Evolutionary conservation across 2,888 invertebrate species (phyloP).

Genomic region (Therioaphis trifolii): DNA sequence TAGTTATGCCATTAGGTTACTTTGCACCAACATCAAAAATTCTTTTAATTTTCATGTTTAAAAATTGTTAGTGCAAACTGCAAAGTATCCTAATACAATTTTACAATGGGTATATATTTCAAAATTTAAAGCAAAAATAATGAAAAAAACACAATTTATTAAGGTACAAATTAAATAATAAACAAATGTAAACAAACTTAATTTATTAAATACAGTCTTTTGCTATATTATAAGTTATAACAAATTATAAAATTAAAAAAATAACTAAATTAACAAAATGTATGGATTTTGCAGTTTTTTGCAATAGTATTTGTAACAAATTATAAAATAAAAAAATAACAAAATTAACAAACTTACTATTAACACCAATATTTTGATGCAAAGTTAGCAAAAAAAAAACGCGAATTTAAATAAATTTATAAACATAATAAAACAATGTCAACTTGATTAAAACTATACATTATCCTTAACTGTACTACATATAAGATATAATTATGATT

Average conservation of each 20-base stretch:
- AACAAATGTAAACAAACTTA: background rate
- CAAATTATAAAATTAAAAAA: slow-evolving; percentile 20
- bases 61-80: background rate
- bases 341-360: too few species aligned
- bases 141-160: background rate
- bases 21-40: background rate
- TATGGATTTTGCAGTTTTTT: background rate
- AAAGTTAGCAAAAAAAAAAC: too few species aligned
- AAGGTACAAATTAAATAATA: background rate
- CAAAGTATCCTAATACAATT: slow-evolving; percentile 5
- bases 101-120: background rate
- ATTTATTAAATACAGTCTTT: background rate
- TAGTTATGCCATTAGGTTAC: background rate
- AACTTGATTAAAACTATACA: too few species aligned
- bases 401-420: too few species aligned
- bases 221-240: background rate
- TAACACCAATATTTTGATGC: too few species aligned
- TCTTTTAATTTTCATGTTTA: background rate
- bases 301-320: background rate
- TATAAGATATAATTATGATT: too few species aligned
- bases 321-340: slow-evolving; percentile 12
- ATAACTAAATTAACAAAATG: too few species aligned
- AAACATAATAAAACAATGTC: too few species aligned
- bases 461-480: too few species aligned
- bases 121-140: background rate